Base-by-base conservation (phyloP, 2,113 vertebrate genomes). In the Tringa solitaria region DNA sequence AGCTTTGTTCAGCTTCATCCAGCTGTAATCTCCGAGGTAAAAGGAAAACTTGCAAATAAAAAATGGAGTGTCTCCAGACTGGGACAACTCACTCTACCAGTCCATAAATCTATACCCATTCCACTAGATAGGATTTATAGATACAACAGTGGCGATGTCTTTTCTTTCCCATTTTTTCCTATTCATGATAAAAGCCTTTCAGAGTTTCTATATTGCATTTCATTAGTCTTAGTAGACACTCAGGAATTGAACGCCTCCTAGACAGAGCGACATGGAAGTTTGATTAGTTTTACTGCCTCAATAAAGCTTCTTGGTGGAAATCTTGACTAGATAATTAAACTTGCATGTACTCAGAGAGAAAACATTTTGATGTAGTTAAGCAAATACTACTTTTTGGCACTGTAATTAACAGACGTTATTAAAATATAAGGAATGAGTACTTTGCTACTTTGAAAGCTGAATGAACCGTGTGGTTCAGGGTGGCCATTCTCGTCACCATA, bases 251-350 rank as follows among this genome's bases (percentile, higher is more conserved):
- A 57, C 0, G 9, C 33, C 57, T 85, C 70, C 83, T 83, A 84
- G 53, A 50, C 35, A 87, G 65, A 86, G 37, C 56, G 84, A 35
- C 21, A 8, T 89, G 86, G 72, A 77, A 78, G 51, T 95, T 77
- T 61, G 41, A 45, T 89, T 86, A 53, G 45, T 51, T 90, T 80
- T 90, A 59, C 54, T 90, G 68, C 88, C 79, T 80, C 59, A 92
- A 86, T 81, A 92, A 93, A 92, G 41, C 78, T 92, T 92, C 48
- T n/a, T 84, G 37, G 72, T 94, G 43, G 30, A 95, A 69, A 57
- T 89, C 73, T 74, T 95, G 73, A 50, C 86, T 92, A 67, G 75
- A 41, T 88, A 82, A 83, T 80, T 96, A 74, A 93, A 90, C 32
- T 77, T 79, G 23, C 28, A 39, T 43, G 37, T 87, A 50, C 23